Evolutionary conservation across 2,113 vertebrate species (phyloP).

Genomic region (Anguilla rostrata): DNA sequence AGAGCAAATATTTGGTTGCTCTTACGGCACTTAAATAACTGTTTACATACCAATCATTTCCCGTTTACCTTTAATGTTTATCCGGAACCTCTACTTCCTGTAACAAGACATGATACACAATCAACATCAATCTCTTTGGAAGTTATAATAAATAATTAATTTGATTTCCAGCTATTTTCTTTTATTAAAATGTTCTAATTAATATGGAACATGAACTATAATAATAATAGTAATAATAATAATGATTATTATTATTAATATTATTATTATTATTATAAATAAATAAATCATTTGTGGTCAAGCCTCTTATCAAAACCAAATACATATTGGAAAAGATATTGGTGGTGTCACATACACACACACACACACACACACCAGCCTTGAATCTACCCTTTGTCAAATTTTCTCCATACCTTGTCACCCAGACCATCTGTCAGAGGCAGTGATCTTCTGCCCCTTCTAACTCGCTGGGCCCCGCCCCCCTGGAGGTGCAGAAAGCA

Average conservation of each 20-base stretch:
- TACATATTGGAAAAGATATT: not conserved
- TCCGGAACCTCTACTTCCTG: not conserved
- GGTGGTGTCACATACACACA: not conserved
- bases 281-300: too few relatives aligned
- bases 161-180: not conserved
- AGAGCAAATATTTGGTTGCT: slow-evolving; percentile 27
- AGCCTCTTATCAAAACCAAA: too few relatives aligned
- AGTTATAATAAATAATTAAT: not conserved
- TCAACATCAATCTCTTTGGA: not conserved
- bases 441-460: not conserved
- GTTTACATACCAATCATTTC: not conserved
- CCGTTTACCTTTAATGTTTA: slow-evolving; percentile 2
- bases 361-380: not conserved
- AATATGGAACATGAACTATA: not conserved
- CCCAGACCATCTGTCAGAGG: slow-evolving; percentile 3
- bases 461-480: not conserved
- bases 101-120: not conserved
- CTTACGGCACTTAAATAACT: slow-evolving; percentile 1
- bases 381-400: not conserved
- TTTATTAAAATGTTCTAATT: not conserved
- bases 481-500: slow-evolving; percentile 2
- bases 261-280: too few relatives aligned
- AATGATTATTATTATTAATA: not conserved
- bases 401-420: slow-evolving; percentile 9
- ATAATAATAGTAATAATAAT: not conserved